phyloP scores from a whole-genome alignment of 2,888 invertebrate genomes.

The Nemotelus pantherinus region DNA sequence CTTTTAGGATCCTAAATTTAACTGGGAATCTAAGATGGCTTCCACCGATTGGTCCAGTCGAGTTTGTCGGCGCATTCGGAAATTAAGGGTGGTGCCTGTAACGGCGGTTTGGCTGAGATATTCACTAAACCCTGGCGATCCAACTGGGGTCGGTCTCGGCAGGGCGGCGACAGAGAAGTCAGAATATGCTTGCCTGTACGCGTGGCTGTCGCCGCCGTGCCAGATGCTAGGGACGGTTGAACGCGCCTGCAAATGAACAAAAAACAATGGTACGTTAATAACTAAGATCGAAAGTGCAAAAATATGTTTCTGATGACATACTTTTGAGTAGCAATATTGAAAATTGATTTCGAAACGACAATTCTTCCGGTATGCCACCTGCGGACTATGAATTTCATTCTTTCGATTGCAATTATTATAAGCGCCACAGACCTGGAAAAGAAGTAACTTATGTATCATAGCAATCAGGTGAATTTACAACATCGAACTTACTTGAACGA shows the following conservation, averaged over 20 bases:
- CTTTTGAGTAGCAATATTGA: slow-evolving; percentile 16
- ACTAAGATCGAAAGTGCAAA: neutral
- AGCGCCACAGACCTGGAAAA: slow-evolving; percentile 67
- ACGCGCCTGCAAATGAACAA: slow-evolving; percentile 48
- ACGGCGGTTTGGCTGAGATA: slow-evolving; percentile 31
- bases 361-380: slow-evolving; percentile 72
- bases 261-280: slow-evolving; percentile 7
- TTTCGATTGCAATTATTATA: slow-evolving; percentile 69
- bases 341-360: slow-evolving; percentile 66
- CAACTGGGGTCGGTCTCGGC: slow-evolving; percentile 52
- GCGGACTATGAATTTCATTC: slow-evolving; percentile 74
- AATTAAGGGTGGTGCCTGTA: slow-evolving; percentile 53
- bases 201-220: slow-evolving; percentile 1
- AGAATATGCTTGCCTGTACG: slow-evolving; percentile 13
- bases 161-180: slow-evolving; percentile 54
- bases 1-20: too few species aligned
- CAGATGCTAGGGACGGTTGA: slow-evolving; percentile 44
- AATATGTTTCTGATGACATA: neutral
- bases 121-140: slow-evolving; percentile 6
- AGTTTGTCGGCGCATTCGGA: slow-evolving; percentile 51
- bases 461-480: slow-evolving; percentile 4
- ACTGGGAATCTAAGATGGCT: too few species aligned
- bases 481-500: slow-evolving; percentile 61
- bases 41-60: slow-evolving; percentile 37
- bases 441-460: slow-evolving; percentile 16